Conservation (phyloP, 2,888 invertebrate genomes). For the Pandemis corylana region DNA sequence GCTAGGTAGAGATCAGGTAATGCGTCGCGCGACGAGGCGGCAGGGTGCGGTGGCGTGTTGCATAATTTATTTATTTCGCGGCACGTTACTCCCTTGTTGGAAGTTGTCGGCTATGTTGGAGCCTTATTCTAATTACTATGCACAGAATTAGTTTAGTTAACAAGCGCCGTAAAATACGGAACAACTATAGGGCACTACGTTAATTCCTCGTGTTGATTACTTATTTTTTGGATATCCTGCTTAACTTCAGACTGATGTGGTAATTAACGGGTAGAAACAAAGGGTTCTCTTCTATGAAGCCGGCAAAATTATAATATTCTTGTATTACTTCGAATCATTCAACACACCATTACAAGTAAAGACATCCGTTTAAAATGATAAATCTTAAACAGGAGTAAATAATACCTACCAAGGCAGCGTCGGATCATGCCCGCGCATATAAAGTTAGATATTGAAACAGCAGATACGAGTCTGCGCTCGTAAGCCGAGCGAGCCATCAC, state of each 20-base stretch:
- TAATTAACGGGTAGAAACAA: not conserved
- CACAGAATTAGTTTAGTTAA: conserved; percentile 49
- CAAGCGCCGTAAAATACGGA: conserved; percentile 42
- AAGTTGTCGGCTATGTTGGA: conserved; percentile 61
- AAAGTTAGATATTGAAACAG: conserved; percentile 32
- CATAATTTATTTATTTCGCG: conserved; percentile 81
- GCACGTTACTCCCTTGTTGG: conserved; percentile 74
- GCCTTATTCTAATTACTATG: conserved; percentile 61
- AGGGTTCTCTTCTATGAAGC: not conserved
- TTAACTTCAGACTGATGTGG: not conserved
- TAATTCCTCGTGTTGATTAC: not conserved
- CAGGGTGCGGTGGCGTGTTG: conserved; percentile 64
- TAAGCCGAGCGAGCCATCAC: conserved; percentile 51
- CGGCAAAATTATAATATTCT: not conserved
- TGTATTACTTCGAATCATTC: not conserved
- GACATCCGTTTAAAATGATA: not conserved
- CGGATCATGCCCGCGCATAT: conserved; percentile 21
- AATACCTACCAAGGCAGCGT: conserved; percentile 16
- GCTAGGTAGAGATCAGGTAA: conserved; percentile 34
- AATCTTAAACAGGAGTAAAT: conserved; percentile 5
- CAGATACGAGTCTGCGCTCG: conserved; percentile 39
- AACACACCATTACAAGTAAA: not conserved
- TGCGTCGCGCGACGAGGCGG: conserved; percentile 45
- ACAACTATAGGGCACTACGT: not conserved
- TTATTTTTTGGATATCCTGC: not conserved